Conservation (phyloP, 2,113 vertebrate species). For the Oxyura jamaicensis region DNA sequence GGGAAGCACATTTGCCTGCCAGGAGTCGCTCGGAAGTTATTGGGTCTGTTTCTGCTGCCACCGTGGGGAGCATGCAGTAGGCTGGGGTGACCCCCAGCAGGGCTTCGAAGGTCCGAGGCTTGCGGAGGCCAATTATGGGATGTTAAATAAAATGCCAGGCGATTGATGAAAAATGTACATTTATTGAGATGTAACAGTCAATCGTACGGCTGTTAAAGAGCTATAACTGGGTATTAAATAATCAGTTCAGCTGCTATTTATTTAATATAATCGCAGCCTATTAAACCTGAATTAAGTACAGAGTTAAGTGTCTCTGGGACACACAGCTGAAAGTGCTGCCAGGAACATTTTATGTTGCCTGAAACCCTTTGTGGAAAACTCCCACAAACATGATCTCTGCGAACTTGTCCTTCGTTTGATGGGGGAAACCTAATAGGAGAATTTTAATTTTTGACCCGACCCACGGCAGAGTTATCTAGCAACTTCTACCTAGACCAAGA, state of each 20-base stretch:
- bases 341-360: slow-evolving; percentile 68
- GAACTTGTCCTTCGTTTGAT: background rate
- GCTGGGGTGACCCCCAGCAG: background rate
- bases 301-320: slow-evolving; percentile 77
- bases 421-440: background rate
- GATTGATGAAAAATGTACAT: slow-evolving; percentile 62
- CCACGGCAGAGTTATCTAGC: background rate
- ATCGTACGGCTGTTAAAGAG: slow-evolving; percentile 74
- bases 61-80: fast-evolving
- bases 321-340: slow-evolving; percentile 68
- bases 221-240: slow-evolving; percentile 77
- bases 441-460: background rate
- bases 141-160: slow-evolving; percentile 37
- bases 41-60: fast-evolving
- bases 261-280: slow-evolving; percentile 78
- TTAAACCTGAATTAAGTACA: slow-evolving; percentile 80
- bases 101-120: background rate
- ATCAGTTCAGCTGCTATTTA: slow-evolving; percentile 81
- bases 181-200: slow-evolving; percentile 77
- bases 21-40: background rate
- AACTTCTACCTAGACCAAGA: background rate
- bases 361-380: slow-evolving; percentile 64
- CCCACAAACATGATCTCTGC: slow-evolving; percentile 8
- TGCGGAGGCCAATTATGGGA: slow-evolving; percentile 11
- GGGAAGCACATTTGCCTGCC: background rate